Percentiles rank a stretch among this genome's conserved stretches.
Evolutionary conservation across 2,888 invertebrate species (phyloP).

Genomic region (Eudemis profundana): DNA sequence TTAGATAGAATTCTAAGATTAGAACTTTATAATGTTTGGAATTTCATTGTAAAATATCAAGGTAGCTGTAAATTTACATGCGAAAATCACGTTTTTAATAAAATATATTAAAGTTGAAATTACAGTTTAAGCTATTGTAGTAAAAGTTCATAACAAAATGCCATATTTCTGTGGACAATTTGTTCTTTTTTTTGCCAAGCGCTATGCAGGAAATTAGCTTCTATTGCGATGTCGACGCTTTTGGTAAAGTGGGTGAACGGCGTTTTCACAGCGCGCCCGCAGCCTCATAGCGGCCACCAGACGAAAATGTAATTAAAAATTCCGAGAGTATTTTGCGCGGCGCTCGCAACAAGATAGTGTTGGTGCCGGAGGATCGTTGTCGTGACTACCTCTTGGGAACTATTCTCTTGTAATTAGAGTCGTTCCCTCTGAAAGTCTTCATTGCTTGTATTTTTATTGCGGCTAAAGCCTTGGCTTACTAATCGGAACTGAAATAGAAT

Average conservation of each 20-base stretch:
- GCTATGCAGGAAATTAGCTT: constrained; percentile 85
- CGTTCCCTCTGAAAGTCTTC: constrained; percentile 73
- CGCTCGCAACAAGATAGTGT: constrained; percentile 84
- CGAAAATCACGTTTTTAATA: constrained; percentile 7
- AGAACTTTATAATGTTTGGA: not conserved
- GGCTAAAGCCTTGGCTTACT: constrained; percentile 51
- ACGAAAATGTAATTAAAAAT: constrained; percentile 86
- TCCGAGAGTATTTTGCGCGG: constrained; percentile 83
- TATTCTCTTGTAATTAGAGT: constrained; percentile 82
- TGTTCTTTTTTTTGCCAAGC: constrained; percentile 75
- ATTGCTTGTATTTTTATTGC: constrained; percentile 66
- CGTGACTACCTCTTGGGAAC: constrained; percentile 79
- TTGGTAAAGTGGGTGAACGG: constrained; percentile 81
- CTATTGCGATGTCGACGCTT: constrained; percentile 85
- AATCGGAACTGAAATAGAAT: constrained; percentile 56
- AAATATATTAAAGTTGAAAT: constrained; percentile 48
- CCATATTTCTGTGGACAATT: constrained; percentile 71
- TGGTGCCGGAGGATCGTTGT: constrained; percentile 77
- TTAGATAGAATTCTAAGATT: constrained; percentile 33
- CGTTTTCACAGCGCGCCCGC: constrained; percentile 61
- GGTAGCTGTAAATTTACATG: constrained; percentile 1
- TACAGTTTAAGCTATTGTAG: constrained; percentile 61
- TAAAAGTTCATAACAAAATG: constrained; percentile 60
- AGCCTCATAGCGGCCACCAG: constrained; percentile 79
- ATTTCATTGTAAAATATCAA: not conserved